Evolutionary conservation across 1,140 invertebrate species (phyloP).

Genomic region (Aphaenogaster floridana): DNA sequence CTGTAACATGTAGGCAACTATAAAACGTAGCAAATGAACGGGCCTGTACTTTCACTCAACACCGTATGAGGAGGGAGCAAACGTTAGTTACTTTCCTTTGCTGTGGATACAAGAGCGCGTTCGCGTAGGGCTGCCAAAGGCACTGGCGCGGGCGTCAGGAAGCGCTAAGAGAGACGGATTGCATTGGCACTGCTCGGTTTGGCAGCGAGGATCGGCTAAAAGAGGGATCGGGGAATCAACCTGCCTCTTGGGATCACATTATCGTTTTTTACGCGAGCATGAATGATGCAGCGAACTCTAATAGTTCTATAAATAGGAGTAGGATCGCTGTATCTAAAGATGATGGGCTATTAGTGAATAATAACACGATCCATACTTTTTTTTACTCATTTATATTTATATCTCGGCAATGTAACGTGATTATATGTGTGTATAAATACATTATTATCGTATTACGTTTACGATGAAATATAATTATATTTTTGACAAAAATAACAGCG

Average conservation of each 20-base stretch:
- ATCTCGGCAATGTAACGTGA: neutral
- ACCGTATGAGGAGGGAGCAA: neutral
- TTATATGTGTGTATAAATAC: neutral
- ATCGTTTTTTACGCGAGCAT: neutral
- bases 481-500: neutral
- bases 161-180: neutral
- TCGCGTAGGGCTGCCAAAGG: conserved; percentile 22
- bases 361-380: neutral
- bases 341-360: neutral
- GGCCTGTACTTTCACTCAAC: conserved; percentile 63
- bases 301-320: neutral
- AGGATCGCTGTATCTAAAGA: neutral
- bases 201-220: neutral
- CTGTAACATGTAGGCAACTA: neutral
- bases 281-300: conserved; percentile 4
- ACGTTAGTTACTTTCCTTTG: conserved; percentile 67
- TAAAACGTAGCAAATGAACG: conserved; percentile 60
- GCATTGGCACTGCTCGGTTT: neutral
- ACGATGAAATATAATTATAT: neutral
- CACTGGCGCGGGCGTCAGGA: conserved; percentile 5
- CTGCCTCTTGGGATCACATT: neutral
- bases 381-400: neutral
- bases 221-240: neutral
- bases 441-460: neutral
- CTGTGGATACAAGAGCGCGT: conserved; percentile 11